Conservation (phyloP, 1,140 invertebrate species). For the Philopotamus ludificatus region DNA sequence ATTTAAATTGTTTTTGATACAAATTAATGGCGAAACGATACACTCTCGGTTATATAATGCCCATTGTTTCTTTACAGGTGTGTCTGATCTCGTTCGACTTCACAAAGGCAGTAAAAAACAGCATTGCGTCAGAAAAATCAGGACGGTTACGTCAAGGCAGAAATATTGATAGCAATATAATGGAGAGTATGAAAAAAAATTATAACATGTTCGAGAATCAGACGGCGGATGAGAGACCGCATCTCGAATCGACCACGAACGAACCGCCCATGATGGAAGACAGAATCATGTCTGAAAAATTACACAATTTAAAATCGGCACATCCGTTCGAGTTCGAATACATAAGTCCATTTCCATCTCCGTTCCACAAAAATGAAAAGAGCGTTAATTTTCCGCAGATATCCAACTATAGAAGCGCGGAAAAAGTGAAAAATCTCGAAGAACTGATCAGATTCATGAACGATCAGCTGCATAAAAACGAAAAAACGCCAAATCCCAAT, state of each 20-base stretch:
- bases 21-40: background rate
- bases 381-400: conserved; percentile 42
- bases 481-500: conserved; percentile 43
- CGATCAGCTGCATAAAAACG: conserved; percentile 48
- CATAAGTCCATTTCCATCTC: conserved; percentile 47
- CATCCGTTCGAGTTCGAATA: conserved; percentile 50
- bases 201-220: background rate
- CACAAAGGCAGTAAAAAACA: background rate
- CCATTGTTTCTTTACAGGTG: conserved; percentile 17
- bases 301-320: conserved; percentile 43
- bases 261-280: background rate
- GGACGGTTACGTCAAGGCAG: background rate
- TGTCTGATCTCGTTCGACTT: conserved; percentile 22
- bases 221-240: background rate
- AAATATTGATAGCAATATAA: background rate
- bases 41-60: background rate
- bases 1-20: background rate
- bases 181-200: conserved; percentile 1
- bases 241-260: background rate
- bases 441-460: conserved; percentile 52
- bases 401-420: conserved; percentile 50
- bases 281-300: conserved; percentile 6
- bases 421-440: conserved; percentile 51
- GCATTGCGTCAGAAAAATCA: background rate
- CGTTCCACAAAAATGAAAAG: conserved; percentile 42